phyloP scores from a whole-genome alignment of 2,797 vertebrate genomes.

The Melanitta fusca region DNA sequence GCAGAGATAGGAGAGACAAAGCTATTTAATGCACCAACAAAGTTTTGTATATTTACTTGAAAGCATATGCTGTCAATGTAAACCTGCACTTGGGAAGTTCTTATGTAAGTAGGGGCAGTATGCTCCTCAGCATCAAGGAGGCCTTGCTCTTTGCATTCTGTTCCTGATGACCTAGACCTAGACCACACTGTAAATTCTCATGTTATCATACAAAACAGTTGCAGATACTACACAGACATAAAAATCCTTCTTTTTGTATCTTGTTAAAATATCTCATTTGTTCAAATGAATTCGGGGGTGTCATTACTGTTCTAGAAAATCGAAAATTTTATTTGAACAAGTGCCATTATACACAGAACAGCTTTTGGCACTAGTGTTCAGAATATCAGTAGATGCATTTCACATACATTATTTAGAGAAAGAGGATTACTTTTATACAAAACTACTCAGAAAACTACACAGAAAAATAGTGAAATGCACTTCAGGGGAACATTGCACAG shows the following conservation, averaged over 20 bases:
- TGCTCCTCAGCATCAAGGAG: background rate
- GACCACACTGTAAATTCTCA: background rate
- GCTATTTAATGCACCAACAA: accelerated
- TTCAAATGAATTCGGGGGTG: background rate
- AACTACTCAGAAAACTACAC: background rate
- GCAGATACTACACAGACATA: background rate
- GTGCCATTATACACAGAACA: background rate
- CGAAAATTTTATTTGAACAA: background rate
- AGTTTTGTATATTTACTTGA: background rate
- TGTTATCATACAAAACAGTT: background rate
- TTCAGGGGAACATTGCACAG: background rate
- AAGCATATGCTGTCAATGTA: background rate
- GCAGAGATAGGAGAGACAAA: accelerated
- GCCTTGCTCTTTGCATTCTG: background rate
- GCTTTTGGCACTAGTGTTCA: background rate
- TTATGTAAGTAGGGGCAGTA: background rate
- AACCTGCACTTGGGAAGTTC: background rate
- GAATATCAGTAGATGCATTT: background rate
- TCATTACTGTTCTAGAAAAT: slow-evolving; percentile 6
- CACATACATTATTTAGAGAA: background rate
- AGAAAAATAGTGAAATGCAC: background rate
- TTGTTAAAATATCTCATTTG: background rate
- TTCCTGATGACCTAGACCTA: background rate
- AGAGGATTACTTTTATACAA: slow-evolving; percentile 7
- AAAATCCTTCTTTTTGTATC: background rate